Evolutionary conservation across 2,113 vertebrate species (phyloP), one percentile per base, ranked within the genome.

Genomic region (Pelobates fuscus): DNA sequence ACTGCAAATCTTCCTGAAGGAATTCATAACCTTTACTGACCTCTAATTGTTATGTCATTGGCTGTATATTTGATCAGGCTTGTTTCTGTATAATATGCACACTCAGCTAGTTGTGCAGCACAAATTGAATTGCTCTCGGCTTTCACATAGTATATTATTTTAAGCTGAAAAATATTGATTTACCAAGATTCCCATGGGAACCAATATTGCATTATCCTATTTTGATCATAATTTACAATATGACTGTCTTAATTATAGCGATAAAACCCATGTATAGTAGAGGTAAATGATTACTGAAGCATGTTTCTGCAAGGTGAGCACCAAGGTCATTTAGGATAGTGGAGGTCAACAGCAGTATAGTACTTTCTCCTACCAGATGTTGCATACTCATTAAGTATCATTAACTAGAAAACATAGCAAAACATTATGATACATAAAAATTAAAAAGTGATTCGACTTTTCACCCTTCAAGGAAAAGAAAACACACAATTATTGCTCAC

Each of bases 111-210:
- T 52, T 67, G 26, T 58, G 23, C 26, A 10, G 37, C 41, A 67
- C 37, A 66, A 58, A 75, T 46, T 59, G 18, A 75, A 58, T 59
- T 75, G 32, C 54, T 66, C 20, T 67, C 21, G 44, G 59, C 61
- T 63, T 72, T 49, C 25, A 72, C 52, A 54, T 49, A 63, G 15
- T 27, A 2, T 12, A 26, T 71, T 49, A 49, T 71, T 71, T 71
- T 71, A 62, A 37, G 29, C 54, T 15, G 30, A 63, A 49, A 65
- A 37, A 54, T 62, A 72, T 72, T 72, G 60, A 72, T 72, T 74
- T 74, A 61, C 30, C 62, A 66, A 29, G 61, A 65, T 55, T 23
- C 23, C 41, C 20, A 20, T 65, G 71, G 27, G 29, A 37, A 24
- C 54, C 52, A 65, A 25, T 18, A 74, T 65, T 55, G 32, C 49